Evolutionary conservation across 2,797 vertebrate species (phyloP).

Genomic region (Bovichtus diacanthus): DNA sequence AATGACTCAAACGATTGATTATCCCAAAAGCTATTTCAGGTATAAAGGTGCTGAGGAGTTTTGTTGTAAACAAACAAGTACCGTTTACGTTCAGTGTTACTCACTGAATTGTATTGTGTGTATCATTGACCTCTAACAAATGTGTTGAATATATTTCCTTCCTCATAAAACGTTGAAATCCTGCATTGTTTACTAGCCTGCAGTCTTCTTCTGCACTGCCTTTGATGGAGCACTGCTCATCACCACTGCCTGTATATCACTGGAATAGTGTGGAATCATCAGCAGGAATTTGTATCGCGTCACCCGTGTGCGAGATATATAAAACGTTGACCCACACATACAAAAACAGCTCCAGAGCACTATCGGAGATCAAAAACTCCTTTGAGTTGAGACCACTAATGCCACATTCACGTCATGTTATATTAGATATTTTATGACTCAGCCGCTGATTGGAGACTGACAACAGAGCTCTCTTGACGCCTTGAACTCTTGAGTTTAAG

Average conservation of each 20-base stretch:
- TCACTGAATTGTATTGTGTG: background rate
- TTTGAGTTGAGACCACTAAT: too few species aligned
- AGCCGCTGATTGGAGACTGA: background rate
- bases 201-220: too few species aligned
- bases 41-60: background rate
- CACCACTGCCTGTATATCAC: too few species aligned
- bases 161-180: too few species aligned
- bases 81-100: background rate
- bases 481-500: background rate
- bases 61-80: background rate
- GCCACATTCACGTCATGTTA: background rate
- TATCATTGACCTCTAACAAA: background rate
- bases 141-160: background rate
- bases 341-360: too few species aligned
- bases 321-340: too few species aligned
- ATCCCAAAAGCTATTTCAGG: background rate
- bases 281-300: too few species aligned
- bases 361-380: background rate
- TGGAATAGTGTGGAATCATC: too few species aligned
- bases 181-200: too few species aligned
- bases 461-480: background rate
- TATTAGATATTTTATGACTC: background rate
- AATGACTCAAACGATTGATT: too few species aligned
- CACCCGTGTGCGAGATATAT: too few species aligned
- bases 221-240: too few species aligned